phyloP scores from a whole-genome alignment of 2,113 vertebrate species.

The Apodemus sylvaticus region DNA sequence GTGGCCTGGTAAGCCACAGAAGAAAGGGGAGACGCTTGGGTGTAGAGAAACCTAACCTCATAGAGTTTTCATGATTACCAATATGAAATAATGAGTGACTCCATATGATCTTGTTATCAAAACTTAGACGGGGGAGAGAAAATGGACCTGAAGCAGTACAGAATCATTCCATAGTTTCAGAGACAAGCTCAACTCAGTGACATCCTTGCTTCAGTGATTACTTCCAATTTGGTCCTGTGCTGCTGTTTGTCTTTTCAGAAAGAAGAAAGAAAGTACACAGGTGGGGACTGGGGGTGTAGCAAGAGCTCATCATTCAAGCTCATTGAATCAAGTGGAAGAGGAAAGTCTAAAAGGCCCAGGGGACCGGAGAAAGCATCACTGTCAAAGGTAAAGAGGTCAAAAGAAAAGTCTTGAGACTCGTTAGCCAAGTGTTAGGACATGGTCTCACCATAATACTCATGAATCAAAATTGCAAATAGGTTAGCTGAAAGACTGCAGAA shows the following conservation, averaged over 20 bases:
- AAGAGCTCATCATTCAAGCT: background rate
- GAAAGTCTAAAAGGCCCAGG: background rate
- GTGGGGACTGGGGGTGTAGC: background rate
- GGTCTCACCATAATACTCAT: background rate
- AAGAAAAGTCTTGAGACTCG: background rate
- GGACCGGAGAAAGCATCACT: background rate
- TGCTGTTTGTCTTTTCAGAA: constrained; percentile 15
- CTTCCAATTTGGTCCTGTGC: background rate
- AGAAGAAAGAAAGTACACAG: background rate
- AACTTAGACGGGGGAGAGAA: background rate
- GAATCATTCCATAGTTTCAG: background rate
- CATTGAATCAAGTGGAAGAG: background rate
- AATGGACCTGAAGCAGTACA: background rate
- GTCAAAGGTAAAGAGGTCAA: constrained; percentile 9
- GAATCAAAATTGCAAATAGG: background rate
- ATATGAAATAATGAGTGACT: background rate
- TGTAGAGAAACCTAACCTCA: background rate
- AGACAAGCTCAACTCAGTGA: background rate
- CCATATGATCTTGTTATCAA: background rate
- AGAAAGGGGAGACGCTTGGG: background rate
- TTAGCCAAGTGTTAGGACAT: background rate
- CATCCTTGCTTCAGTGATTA: constrained; percentile 18
- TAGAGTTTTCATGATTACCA: background rate
- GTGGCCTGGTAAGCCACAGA: background rate
- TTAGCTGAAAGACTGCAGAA: constrained; percentile 33